These are phyloP conservation scores for Lagorchestes hirsutus DNA, from an alignment of 2,797 vertebrate species.

Conservation along the genomic window DNA sequence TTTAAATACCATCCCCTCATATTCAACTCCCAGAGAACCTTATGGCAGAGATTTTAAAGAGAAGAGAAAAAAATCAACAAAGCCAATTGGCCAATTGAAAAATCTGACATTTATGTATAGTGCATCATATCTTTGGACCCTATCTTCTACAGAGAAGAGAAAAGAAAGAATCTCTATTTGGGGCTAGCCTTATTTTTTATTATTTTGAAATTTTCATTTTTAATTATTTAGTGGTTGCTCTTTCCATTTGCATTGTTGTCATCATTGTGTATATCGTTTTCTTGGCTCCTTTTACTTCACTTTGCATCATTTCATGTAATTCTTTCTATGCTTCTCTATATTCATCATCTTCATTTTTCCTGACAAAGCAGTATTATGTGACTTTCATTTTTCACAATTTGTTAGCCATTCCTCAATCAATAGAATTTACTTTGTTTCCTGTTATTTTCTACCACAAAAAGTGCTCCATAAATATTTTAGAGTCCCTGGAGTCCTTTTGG, in stretches of 20 bases:
- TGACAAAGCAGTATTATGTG: neutral
- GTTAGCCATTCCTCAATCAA: neutral
- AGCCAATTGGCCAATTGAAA: neutral
- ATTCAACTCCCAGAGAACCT: neutral
- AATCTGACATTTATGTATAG: neutral
- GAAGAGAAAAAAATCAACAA: neutral
- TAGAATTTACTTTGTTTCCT: no score
- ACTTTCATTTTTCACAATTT: neutral
- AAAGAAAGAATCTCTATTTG: neutral
- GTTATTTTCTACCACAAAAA: no score
- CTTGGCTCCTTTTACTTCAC: neutral
- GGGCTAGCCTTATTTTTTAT: neutral
- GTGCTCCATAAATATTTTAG: no score
- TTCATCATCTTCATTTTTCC: neutral
- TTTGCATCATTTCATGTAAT: neutral
- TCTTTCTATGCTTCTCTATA: neutral
- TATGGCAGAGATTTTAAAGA: neutral
- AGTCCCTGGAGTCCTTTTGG: no score
- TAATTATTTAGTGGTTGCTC: neutral
- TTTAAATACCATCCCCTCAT: no score
- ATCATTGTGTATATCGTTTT: neutral
- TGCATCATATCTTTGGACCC: neutral
- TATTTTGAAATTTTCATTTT: neutral
- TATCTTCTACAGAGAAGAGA: neutral
- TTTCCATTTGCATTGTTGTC: neutral